Conservation (phyloP, 2,113 vertebrate species). For the Corythoichthys haematopterus region DNA sequence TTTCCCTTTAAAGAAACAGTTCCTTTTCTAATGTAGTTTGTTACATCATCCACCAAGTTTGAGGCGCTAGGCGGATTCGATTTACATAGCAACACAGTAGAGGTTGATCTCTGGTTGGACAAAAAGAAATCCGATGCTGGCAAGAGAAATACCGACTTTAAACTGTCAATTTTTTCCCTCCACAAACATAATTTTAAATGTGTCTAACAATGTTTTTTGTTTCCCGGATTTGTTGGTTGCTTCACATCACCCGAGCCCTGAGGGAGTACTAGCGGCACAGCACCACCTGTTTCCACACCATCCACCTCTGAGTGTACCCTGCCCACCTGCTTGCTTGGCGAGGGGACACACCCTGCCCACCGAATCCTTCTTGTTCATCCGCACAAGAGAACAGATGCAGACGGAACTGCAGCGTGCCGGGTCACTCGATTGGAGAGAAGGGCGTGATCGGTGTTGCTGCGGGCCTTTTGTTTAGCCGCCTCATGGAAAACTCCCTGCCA, state of each 20-base stretch:
- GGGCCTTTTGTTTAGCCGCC: constrained; percentile 57
- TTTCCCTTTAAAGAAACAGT: too few relatives aligned
- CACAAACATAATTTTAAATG: too few relatives aligned
- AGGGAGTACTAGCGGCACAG: constrained; percentile 8
- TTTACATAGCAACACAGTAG: too few relatives aligned
- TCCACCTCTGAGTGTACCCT: constrained; percentile 31
- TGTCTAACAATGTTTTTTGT: neutral
- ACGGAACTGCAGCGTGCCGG: constrained; percentile 46
- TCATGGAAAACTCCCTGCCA: constrained; percentile 30
- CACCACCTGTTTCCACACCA: constrained; percentile 15
- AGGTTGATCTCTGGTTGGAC: too few relatives aligned
- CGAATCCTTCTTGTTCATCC: constrained; percentile 45
- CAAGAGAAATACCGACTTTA: too few relatives aligned
- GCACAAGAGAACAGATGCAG: constrained; percentile 48
- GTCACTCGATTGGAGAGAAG: constrained; percentile 31
- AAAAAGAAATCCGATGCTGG: too few relatives aligned
- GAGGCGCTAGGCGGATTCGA: too few relatives aligned
- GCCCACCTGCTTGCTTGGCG: constrained; percentile 52
- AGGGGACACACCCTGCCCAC: constrained; percentile 55
- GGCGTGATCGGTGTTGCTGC: constrained; percentile 49
- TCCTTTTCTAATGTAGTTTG: too few relatives aligned
- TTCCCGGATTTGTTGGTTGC: neutral
- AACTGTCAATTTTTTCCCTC: too few relatives aligned
- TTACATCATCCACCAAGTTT: too few relatives aligned
- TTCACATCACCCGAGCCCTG: constrained; percentile 9